These are phyloP conservation scores for Crypturellus undulatus DNA, from an alignment of 2,113 vertebrate species.

Conservation along the genomic window DNA sequence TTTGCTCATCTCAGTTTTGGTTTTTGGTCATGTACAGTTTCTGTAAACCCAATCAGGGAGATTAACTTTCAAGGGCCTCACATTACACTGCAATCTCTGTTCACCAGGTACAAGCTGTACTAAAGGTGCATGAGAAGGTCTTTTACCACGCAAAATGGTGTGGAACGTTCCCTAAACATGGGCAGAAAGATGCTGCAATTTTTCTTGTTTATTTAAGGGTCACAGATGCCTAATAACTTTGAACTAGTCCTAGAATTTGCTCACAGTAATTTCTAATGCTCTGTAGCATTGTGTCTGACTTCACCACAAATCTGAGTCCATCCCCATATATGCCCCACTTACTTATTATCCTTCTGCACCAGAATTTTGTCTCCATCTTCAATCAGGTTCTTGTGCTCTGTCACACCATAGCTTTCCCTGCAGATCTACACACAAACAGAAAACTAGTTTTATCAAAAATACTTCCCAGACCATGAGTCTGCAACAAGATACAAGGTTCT, in stretches of 20 bases:
- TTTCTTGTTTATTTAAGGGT: background rate
- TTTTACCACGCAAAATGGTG: background rate
- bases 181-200: background rate
- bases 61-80: background rate
- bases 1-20: background rate
- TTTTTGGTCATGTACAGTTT: background rate
- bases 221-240: background rate
- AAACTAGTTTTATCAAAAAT: background rate
- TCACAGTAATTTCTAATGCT: background rate
- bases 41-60: background rate
- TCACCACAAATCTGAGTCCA: background rate
- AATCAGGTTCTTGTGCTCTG: constrained; percentile 90
- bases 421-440: constrained; percentile 84
- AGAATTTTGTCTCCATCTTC: constrained; percentile 87
- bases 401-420: constrained; percentile 92
- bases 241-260: background rate
- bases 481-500: background rate
- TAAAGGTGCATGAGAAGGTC: background rate
- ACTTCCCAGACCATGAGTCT: background rate
- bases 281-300: background rate
- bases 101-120: background rate
- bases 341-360: constrained; percentile 92
- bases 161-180: background rate
- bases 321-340: background rate
- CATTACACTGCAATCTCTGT: background rate